Percentiles rank a stretch among this genome's conserved stretches.
phyloP scores from a whole-genome alignment of 2,888 invertebrate genomes.

The Epistrophe eligans region DNA sequence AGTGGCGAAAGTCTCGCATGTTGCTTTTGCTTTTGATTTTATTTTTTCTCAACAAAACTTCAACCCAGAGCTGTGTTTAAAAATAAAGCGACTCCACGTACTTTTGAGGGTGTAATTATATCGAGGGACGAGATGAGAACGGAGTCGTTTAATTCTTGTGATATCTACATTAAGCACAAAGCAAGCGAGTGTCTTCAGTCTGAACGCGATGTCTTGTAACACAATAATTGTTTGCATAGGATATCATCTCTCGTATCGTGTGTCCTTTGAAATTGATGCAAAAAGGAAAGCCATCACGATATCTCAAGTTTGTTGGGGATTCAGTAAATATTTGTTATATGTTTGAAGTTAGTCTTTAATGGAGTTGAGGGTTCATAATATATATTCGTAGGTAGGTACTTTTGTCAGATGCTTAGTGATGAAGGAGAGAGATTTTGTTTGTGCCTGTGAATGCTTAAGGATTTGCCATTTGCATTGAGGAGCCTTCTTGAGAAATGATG shows the following conservation, averaged over 20 bases:
- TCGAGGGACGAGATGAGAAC: background rate
- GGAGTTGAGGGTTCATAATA: constrained; percentile 37
- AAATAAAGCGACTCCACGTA: constrained; percentile 33
- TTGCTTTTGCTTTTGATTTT: constrained; percentile 40
- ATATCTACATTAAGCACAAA: constrained; percentile 57
- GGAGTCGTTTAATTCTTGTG: constrained; percentile 53
- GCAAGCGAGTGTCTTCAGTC: background rate
- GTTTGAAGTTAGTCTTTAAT: constrained; percentile 68
- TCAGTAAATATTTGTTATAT: constrained; percentile 65
- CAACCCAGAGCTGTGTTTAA: constrained; percentile 11
- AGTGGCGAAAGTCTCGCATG: constrained; percentile 40
- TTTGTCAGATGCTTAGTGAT: constrained; percentile 32
- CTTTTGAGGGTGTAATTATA: constrained; percentile 60
- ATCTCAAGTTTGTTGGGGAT: constrained; percentile 52
- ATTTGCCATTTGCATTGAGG: constrained; percentile 62
- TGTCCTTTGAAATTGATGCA: constrained; percentile 70
- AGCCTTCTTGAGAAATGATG: constrained; percentile 31
- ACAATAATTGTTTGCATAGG: constrained; percentile 64
- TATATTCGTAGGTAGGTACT: no score
- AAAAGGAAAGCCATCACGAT: constrained; percentile 19
- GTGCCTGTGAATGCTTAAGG: constrained; percentile 10
- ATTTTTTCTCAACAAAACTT: constrained; percentile 35
- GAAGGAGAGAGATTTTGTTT: constrained; percentile 14
- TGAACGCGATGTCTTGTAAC: constrained; percentile 55
- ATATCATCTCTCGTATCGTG: constrained; percentile 62